These are phyloP conservation scores for Nemotelus pantherinus DNA, from an alignment of 2,888 invertebrate genomes.

Conservation along the genomic window DNA sequence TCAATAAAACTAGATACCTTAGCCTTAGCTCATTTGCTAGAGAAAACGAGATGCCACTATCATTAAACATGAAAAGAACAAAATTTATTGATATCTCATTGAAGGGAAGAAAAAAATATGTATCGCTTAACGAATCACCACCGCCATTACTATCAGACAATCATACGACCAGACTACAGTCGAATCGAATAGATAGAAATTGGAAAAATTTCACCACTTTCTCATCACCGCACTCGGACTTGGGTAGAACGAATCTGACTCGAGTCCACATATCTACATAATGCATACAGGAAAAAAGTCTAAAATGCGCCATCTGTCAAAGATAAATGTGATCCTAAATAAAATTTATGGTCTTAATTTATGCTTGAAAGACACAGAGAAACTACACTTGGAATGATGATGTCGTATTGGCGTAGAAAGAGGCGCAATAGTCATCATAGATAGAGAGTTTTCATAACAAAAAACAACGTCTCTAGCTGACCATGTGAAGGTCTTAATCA, in stretches of 20 bases:
- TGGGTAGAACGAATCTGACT: not conserved
- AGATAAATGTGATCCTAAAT: conserved; percentile 52
- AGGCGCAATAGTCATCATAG: conserved; percentile 10
- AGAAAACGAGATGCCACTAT: conserved; percentile 22
- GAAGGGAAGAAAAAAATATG: conserved; percentile 14
- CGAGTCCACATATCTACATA: not conserved
- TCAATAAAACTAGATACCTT: conserved; percentile 20
- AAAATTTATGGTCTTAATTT: conserved; percentile 51
- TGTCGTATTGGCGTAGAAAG: not conserved
- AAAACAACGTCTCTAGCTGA: conserved; percentile 28
- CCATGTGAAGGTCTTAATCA: conserved; percentile 50
- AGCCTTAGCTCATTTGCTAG: not conserved
- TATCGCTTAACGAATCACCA: conserved; percentile 6
- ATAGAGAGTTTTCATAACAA: not conserved
- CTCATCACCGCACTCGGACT: conserved; percentile 19
- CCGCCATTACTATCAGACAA: not conserved
- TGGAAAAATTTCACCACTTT: conserved; percentile 33
- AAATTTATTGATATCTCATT: conserved; percentile 38
- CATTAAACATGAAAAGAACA: conserved; percentile 17
- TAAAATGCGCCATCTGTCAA: conserved; percentile 51
- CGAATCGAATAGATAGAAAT: conserved; percentile 5
- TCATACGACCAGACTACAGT: not conserved
- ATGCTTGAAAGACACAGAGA: conserved; percentile 44
- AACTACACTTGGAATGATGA: not conserved
- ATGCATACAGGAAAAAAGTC: conserved; percentile 8